Conservation (phyloP, 2,113 vertebrate genomes). For the Chaenogobius annularis region DNA sequence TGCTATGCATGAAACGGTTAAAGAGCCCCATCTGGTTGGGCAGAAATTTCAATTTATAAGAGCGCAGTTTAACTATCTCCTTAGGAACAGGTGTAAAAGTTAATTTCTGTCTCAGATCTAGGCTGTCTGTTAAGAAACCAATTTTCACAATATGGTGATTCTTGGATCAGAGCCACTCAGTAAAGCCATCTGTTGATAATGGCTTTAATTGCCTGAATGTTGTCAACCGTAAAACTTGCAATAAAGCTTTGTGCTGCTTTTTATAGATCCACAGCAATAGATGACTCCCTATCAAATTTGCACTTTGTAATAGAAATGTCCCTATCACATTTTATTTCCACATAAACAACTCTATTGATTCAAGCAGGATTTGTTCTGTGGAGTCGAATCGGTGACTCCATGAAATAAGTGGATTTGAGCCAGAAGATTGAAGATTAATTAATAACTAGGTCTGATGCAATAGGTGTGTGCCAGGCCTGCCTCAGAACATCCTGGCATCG, state of each 20-base stretch:
- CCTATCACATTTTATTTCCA: no score
- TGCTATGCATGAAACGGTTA: not conserved
- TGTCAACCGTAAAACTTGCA: constrained; percentile 30
- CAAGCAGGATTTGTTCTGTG: not conserved
- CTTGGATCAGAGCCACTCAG: constrained; percentile 6
- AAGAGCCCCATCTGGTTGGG: not conserved
- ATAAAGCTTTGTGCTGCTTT: constrained; percentile 1
- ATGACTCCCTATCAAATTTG: not conserved
- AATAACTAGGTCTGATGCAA: constrained; percentile 7
- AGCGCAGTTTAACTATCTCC: constrained; percentile 1
- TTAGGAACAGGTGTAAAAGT: constrained; percentile 7
- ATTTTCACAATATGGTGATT: constrained; percentile 1
- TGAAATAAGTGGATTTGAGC: constrained; percentile 3
- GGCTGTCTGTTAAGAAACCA: not conserved
- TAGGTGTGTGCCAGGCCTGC: not conserved
- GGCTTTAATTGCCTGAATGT: constrained; percentile 6
- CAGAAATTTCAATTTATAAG: not conserved
- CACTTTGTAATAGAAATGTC: not conserved
- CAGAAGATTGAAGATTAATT: not conserved
- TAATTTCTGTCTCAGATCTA: not conserved
- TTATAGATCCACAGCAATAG: constrained; percentile 1
- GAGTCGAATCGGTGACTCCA: not conserved
- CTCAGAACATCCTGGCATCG: constrained; percentile 6
- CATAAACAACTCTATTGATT: not conserved
- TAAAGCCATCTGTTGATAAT: constrained; percentile 1